These are phyloP conservation scores for Thripadectes ignobilis DNA, from an alignment of 2,797 vertebrate species.

Conservation along the genomic window DNA sequence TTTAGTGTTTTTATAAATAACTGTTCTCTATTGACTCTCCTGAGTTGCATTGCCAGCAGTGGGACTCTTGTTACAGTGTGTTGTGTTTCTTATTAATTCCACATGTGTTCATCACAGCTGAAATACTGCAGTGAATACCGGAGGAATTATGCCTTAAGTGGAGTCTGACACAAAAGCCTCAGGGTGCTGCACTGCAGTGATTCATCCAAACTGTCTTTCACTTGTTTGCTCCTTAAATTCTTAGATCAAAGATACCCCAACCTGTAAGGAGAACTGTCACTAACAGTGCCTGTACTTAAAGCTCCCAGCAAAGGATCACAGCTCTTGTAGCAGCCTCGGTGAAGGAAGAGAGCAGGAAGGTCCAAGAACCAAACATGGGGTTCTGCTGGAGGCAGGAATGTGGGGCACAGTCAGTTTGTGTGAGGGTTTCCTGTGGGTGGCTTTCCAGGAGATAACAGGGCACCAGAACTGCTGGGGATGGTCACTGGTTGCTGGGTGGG, in stretches of 20 bases:
- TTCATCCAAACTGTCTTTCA: background rate
- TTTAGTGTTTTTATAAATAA: background rate
- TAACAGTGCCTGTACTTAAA: background rate
- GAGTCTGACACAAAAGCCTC: background rate
- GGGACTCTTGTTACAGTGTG: background rate
- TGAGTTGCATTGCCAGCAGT: conserved; percentile 15
- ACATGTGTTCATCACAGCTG: background rate
- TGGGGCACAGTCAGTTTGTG: accelerated
- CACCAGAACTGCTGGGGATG: accelerated
- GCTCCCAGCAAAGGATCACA: background rate
- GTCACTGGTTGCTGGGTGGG: background rate
- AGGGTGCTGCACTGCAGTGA: background rate
- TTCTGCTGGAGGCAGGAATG: background rate
- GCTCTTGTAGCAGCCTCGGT: background rate
- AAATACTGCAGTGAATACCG: background rate
- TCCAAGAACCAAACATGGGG: accelerated
- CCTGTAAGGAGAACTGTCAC: background rate
- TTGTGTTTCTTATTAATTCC: conserved; percentile 37
- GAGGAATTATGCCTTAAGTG: conserved; percentile 1
- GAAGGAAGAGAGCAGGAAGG: background rate
- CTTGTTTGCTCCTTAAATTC: background rate
- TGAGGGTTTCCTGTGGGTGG: accelerated
- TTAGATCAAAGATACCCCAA: background rate
- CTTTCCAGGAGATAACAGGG: background rate
- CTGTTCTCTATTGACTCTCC: conserved; percentile 10